These are phyloP conservation scores for Takifugu ocellatus DNA, from an alignment of 2,797 vertebrate genomes.

Conservation along the genomic window DNA sequence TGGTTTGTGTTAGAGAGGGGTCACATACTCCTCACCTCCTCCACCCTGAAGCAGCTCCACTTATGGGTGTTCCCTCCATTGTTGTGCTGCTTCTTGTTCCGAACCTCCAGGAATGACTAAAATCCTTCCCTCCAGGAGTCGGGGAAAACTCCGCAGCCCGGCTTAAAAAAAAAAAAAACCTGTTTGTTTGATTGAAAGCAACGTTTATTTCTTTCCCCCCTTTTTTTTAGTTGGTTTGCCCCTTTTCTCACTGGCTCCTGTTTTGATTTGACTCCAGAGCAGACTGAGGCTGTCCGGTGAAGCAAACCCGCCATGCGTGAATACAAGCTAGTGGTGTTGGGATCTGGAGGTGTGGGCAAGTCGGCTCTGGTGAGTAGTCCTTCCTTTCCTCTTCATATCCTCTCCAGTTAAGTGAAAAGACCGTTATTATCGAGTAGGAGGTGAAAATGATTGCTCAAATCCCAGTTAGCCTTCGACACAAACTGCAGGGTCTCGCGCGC, in stretches of 20 bases:
- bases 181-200: conserved; percentile 16
- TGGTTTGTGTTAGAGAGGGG: conserved; percentile 75
- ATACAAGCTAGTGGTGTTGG: conserved; percentile 99
- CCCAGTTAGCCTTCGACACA: too few relatives aligned
- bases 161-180: conserved; percentile 12
- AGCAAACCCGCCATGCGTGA: conserved; percentile 95
- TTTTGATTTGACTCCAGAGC: conserved; percentile 50
- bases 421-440: too few relatives aligned
- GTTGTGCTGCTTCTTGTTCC: conserved; percentile 67
- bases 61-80: conserved; percentile 76
- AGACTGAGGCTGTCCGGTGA: conserved; percentile 84
- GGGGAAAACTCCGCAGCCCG: conserved; percentile 34
- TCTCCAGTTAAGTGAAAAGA: too few relatives aligned
- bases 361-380: conserved; percentile 94
- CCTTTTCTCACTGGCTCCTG: conserved; percentile 15
- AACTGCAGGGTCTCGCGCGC: conserved; percentile 18
- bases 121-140: conserved; percentile 51
- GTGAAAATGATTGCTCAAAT: too few relatives aligned
- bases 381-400: not conserved
- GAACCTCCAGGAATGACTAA: conserved; percentile 68
- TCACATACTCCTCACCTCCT: conserved; percentile 73
- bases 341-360: conserved; percentile 99
- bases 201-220: not conserved
- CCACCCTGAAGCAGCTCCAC: conserved; percentile 72
- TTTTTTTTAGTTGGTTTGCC: not conserved